Evolutionary conservation across 2,113 vertebrate genomes (phyloP).

Genomic region (Zeus faber): DNA sequence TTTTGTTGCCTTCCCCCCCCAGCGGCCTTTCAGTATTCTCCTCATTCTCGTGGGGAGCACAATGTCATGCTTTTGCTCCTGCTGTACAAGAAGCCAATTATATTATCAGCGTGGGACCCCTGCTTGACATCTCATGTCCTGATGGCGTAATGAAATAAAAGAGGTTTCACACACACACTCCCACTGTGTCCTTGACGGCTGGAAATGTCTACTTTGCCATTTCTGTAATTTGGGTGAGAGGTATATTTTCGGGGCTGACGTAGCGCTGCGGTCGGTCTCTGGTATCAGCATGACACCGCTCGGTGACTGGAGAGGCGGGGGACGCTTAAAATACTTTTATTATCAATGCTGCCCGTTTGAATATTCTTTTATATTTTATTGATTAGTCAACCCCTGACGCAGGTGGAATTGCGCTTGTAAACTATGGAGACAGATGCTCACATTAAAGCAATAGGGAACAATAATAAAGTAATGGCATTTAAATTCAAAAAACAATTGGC

Average conservation of each 20-base stretch:
- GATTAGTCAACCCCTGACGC: too few species aligned
- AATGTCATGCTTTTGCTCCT: slow-evolving; percentile 46
- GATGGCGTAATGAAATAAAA: slow-evolving; percentile 67
- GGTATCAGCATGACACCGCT: too few species aligned
- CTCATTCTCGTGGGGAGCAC: slow-evolving; percentile 38
- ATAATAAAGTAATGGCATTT: too few species aligned
- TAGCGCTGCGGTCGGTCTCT: too few species aligned
- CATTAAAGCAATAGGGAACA: too few species aligned
- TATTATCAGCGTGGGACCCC: slow-evolving; percentile 67
- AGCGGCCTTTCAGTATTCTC: slow-evolving; percentile 13
- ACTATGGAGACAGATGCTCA: too few species aligned
- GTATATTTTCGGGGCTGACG: slow-evolving; percentile 36
- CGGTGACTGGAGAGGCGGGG: too few species aligned
- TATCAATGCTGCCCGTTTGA: too few species aligned
- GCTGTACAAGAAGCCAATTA: slow-evolving; percentile 68
- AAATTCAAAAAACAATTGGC: too few species aligned
- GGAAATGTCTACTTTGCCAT: slow-evolving; percentile 65
- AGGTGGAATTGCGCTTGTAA: too few species aligned
- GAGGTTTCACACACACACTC: slow-evolving; percentile 56
- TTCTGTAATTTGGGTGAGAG: slow-evolving; percentile 50
- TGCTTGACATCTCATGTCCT: slow-evolving; percentile 63
- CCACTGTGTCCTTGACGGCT: slow-evolving; percentile 65
- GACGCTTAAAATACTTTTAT: too few species aligned
- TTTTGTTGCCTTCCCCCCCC: slow-evolving; percentile 6
- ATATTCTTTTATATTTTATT: too few species aligned